Evolutionary conservation across 1,140 invertebrate species (phyloP).

Genomic region (Manduca sexta): DNA sequence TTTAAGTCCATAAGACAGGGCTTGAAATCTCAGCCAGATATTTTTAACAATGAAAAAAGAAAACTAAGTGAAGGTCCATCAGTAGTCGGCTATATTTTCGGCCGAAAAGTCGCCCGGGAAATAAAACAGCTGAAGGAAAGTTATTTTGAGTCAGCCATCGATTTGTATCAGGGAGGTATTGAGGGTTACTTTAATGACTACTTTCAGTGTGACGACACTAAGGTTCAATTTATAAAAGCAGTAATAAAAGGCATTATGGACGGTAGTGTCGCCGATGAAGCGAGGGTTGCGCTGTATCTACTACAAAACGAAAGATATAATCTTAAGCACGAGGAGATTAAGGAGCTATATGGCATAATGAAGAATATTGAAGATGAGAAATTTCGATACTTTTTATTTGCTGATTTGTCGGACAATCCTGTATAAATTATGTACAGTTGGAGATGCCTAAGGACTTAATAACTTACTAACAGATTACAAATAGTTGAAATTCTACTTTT

Average conservation of each 20-base stretch:
- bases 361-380: neutral
- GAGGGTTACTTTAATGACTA: neutral
- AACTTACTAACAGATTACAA: too few relatives aligned
- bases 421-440: too few relatives aligned
- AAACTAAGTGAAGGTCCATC: neutral
- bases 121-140: neutral
- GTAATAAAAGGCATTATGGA: neutral
- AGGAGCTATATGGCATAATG: neutral
- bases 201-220: neutral
- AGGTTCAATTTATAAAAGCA: neutral
- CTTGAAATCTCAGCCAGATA: conserved; percentile 21
- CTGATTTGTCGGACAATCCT: too few relatives aligned
- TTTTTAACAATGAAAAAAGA: conserved; percentile 12
- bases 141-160: neutral
- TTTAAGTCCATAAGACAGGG: conserved; percentile 31
- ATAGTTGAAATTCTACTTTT: too few relatives aligned
- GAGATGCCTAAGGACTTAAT: too few relatives aligned
- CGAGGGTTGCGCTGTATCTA: neutral
- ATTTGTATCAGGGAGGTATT: neutral
- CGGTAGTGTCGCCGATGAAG: neutral
- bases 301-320: neutral
- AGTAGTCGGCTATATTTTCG: neutral
- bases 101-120: neutral
- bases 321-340: neutral
- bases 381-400: neutral